Evolutionary conservation across 2,113 vertebrate genomes (phyloP), one percentile per base, ranked within the genome.

Genomic region (Lethenteron reissneri): DNA sequence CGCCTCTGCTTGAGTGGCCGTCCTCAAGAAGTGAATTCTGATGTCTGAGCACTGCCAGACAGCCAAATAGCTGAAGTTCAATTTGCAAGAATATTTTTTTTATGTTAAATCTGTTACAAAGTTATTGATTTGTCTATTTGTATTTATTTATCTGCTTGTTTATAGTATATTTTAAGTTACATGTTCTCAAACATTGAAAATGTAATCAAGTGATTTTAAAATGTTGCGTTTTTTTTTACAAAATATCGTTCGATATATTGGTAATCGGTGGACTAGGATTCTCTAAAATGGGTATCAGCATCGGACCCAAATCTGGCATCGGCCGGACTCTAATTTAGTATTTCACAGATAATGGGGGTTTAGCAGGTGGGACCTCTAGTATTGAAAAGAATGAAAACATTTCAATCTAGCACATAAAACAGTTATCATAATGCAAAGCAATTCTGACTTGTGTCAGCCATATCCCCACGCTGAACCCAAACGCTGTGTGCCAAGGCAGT

Each of bases 1-100:
- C 17, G 60, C 60, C 60, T 15, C 14, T 19, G 60, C 14, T 64
- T 64, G 60, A 64, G 60, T 64, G 60, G 60, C 60, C 14, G 60
- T 64, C 4, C 17, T 64, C 14, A 19, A 64, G 60, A 64, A 64
- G 14, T 64, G 60, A 64, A 64, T 19, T 64, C 60, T 64, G 60
- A 64, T 64, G 60, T 14, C 60, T 64, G 60, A 64, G 60, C 5
- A 64, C 60, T 64, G 60, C 17, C 60, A 64, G 60, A 64, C 60
- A 19, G 17, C 17, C 14, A 64, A 64, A 64, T 19, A 64, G 60
- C 60, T 64, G 14, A 15, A 14, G 60, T 64, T 64, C 60, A 64
- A 64, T 64, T 64, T 64, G 60, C 60, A 64, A 64, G 60, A 15
- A 64, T 64, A 15, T 64, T 64, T 64, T 64, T 64, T 64, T 64